phyloP scores from a whole-genome alignment of 2,113 vertebrate species.

The Machaerirhynchus nigripectus region DNA sequence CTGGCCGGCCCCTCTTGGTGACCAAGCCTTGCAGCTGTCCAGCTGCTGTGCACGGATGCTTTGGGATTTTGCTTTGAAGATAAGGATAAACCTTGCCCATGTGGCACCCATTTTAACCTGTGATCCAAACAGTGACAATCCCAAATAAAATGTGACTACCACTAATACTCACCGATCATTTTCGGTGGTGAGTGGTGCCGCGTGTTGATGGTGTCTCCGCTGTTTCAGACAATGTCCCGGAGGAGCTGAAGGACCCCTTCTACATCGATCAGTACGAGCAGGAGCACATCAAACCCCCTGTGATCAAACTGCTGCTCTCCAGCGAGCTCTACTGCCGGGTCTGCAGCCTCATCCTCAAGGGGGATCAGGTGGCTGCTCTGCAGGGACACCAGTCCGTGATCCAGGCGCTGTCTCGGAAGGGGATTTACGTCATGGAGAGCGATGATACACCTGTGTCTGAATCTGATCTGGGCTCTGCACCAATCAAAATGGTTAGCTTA shows the following conservation, averaged over 20 bases:
- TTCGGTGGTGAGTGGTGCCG: accelerated
- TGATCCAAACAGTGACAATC: accelerated
- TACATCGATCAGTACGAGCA: conserved; percentile 95
- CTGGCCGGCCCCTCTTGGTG: background rate
- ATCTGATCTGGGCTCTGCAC: conserved; percentile 81
- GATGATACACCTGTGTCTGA: conserved; percentile 86
- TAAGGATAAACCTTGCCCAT: accelerated
- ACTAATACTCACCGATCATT: accelerated
- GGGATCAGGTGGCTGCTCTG: conserved; percentile 83
- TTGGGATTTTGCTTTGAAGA: background rate
- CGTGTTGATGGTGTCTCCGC: background rate
- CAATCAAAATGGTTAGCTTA: conserved; percentile 92
- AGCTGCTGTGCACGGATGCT: background rate
- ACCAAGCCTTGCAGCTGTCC: background rate
- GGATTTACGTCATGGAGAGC: conserved; percentile 90
- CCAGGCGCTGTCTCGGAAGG: conserved; percentile 87
- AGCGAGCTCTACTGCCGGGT: conserved; percentile 91
- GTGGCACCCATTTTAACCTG: background rate
- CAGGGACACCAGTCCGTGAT: conserved; percentile 89
- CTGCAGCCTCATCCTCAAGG: conserved; percentile 87
- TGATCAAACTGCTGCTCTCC: conserved; percentile 87
- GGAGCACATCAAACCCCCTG: conserved; percentile 92
- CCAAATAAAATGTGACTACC: accelerated
- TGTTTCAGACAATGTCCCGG: conserved; percentile 85
- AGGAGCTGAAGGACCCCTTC: conserved; percentile 90